Evolutionary conservation across 2,888 invertebrate species (phyloP).

Genomic region (Oligia latruncula): DNA sequence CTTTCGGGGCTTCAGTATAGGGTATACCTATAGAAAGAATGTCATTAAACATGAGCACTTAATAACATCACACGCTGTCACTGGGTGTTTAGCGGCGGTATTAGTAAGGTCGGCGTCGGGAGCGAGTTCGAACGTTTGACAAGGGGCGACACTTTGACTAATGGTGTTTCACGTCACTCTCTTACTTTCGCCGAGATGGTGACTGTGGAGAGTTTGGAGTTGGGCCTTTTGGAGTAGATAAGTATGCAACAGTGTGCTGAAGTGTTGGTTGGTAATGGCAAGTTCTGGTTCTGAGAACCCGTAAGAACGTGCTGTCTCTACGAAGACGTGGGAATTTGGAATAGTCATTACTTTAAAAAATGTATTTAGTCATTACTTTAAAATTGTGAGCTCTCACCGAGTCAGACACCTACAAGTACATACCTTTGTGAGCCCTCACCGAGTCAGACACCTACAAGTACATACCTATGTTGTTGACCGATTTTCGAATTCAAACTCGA

Average conservation of each 20-base stretch:
- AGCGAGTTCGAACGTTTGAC: slow-evolving; percentile 84
- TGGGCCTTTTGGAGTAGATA: slow-evolving; percentile 26
- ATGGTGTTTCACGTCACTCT: slow-evolving; percentile 83
- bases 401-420: background rate
- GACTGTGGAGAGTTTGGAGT: slow-evolving; percentile 57
- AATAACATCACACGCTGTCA: slow-evolving; percentile 84
- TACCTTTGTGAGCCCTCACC: background rate
- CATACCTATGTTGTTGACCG: background rate
- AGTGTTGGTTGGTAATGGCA: background rate
- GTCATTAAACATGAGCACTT: slow-evolving; percentile 74
- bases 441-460: background rate
- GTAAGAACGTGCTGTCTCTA: background rate
- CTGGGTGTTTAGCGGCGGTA: slow-evolving; percentile 80
- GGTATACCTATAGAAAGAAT: slow-evolving; percentile 66
- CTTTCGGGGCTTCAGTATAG: background rate
- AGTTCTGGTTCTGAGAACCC: background rate
- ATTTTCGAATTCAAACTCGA: background rate
- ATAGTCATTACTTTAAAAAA: background rate
- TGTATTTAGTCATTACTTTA: background rate
- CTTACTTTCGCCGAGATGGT: slow-evolving; percentile 75
- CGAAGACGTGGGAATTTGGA: background rate
- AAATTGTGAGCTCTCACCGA: background rate
- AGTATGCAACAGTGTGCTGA: background rate
- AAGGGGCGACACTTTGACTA: slow-evolving; percentile 89
- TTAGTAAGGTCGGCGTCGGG: slow-evolving; percentile 79